Conservation (phyloP, 2,113 vertebrate genomes). For the Cyrtonyx montezumae region DNA sequence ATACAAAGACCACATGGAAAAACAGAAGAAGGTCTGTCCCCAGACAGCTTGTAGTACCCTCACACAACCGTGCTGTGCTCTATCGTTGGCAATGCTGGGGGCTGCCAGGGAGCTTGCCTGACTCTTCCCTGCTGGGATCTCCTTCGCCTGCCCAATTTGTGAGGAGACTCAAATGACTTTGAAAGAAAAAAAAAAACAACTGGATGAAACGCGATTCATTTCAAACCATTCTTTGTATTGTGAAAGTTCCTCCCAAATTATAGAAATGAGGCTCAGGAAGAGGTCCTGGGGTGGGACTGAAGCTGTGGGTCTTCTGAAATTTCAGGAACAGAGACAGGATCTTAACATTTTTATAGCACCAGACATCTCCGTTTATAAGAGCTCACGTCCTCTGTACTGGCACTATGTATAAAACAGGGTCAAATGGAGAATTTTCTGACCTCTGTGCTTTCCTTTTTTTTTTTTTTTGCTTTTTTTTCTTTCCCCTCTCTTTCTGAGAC, state of each 20-base stretch:
- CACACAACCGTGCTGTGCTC: rapidly evolving
- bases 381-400: neutral
- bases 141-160: neutral
- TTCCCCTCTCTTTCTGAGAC: neutral
- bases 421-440: neutral
- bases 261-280: neutral
- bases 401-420: neutral
- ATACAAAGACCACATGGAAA: neutral
- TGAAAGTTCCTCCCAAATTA: neutral
- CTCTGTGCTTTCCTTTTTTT: neutral
- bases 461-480: neutral
- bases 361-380: neutral
- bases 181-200: neutral
- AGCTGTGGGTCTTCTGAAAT: neutral
- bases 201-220: neutral
- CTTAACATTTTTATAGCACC: neutral
- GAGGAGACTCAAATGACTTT: neutral
- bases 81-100: neutral
- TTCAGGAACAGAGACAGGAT: neutral
- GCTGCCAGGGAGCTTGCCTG: neutral
- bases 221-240: neutral
- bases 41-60: rapidly evolving
- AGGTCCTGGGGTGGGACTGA: neutral
- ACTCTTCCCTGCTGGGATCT: neutral
- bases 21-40: neutral